A percentile compares a stretch with the other conserved stretches of the same genome.
phyloP scores from a whole-genome alignment of 2,113 vertebrate species.

The Candoia aspera region DNA sequence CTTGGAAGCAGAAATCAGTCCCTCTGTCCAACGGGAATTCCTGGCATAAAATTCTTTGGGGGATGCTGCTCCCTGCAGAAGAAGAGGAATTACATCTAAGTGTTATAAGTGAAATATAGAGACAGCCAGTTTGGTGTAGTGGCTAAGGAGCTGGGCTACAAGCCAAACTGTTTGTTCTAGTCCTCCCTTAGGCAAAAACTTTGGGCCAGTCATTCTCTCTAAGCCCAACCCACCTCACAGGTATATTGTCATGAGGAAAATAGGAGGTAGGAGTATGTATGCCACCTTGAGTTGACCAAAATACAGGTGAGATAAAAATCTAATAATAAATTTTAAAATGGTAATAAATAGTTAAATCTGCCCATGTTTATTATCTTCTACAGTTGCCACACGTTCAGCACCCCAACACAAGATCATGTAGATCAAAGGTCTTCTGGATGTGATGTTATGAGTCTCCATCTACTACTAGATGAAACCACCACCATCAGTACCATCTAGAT shows the following conservation, averaged over 20 bases:
- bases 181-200: neutral
- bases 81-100: accelerated
- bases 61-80: constrained; percentile 86
- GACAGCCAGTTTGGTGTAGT: neutral
- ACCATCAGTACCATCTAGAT: no score
- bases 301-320: neutral
- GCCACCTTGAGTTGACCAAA: neutral
- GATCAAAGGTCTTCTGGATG: no score
- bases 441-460: no score
- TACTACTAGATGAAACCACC: no score
- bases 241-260: neutral
- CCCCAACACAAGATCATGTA: no score
- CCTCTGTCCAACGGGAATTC: constrained; percentile 98
- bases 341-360: neutral
- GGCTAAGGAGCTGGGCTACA: neutral
- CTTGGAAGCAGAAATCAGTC: constrained; percentile 95
- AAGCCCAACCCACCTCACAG: neutral
- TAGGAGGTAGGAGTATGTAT: neutral
- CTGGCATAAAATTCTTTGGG: constrained; percentile 96
- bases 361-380: neutral
- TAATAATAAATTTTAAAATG: neutral
- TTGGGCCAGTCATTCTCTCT: neutral
- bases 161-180: neutral
- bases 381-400: no score
- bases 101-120: neutral